Evolutionary conservation across 2,113 vertebrate species (phyloP), one percentile per base, ranked within the genome.

Genomic region (Silurus glanis): DNA sequence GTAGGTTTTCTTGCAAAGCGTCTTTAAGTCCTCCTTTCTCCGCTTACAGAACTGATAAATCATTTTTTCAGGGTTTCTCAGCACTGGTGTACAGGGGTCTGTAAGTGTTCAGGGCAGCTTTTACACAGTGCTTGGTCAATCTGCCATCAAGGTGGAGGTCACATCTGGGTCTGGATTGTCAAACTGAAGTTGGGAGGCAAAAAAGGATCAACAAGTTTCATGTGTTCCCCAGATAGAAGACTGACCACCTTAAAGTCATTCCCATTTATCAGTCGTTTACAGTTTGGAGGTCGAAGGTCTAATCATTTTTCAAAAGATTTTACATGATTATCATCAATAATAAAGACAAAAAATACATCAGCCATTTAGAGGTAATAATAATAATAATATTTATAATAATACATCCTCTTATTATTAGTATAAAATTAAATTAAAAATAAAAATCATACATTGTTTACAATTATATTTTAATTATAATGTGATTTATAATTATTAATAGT

Each of bases 141-240:
- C 28, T n/a, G 23, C 0, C 37, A 49, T 74, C 53, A 61, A 16
- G 7, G 37, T n/a, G 28, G 37, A 62, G 69, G 69, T 75, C 69
- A 84, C 83, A 75, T 75, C 83, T 75, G 69, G 67, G 56, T 47
- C 69, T 75, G 28, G 28, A 58, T 80, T 45, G 14, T 59, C 78
- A 76, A 25, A 76, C 51, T 55, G 21, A 75, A 47, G 25, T 69
- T 16, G 25, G 66, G 47, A 25, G 49, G 21, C 6, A 55, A 76
- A 76, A 28, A 5, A 76, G n/a, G 75, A 76, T 23, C 0, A n/a
- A 49, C 21, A 53, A 53, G 10, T 19, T 62, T 82, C 23, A 82
- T 25, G 23, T 25, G 51, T 51, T 82, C 47, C 49, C 47, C 61
- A 72, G 75, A 84, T 71, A 58, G 67, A 25, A 58, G 58, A 83